A percentile compares a stretch with the other conserved stretches of the same genome.
phyloP scores from a whole-genome alignment of 1,140 invertebrate genomes.

The Solenopsis invicta region DNA sequence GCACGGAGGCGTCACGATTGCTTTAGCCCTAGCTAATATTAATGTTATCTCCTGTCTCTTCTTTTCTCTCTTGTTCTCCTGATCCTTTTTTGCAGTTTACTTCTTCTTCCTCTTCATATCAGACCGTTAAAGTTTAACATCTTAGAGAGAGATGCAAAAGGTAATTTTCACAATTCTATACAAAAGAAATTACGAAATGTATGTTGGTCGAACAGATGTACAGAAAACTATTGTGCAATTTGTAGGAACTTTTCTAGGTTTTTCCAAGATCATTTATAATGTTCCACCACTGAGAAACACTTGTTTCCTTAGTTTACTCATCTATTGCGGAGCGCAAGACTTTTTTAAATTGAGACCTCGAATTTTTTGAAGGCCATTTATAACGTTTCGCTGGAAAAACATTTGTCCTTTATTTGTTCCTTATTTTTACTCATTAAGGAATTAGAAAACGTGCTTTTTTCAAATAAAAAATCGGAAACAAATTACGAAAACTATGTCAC shows the following conservation, averaged over 20 bases:
- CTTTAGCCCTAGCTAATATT: not conserved
- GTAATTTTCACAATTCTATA: not conserved
- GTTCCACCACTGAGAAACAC: not conserved
- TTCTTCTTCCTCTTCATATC: not conserved
- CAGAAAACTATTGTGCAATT: constrained; percentile 9
- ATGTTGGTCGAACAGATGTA: not conserved
- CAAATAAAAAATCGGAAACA: not conserved
- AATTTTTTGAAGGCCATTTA: not conserved
- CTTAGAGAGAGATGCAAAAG: not conserved
- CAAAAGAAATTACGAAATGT: constrained; percentile 23
- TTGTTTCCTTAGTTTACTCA: not conserved
- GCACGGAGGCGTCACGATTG: not conserved
- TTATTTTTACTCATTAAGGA: not conserved
- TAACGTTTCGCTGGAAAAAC: not conserved
- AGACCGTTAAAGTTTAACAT: not conserved
- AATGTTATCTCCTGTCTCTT: not conserved
- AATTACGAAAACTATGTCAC: not conserved
- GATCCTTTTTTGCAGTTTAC: not conserved
- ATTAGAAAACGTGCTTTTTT: not conserved
- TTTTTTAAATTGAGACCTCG: not conserved
- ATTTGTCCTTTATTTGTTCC: not conserved
- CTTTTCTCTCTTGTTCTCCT: not conserved
- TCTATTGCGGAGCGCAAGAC: too few species aligned
- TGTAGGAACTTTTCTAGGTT: not conserved
- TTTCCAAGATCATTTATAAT: not conserved